Evolutionary conservation across 2,888 invertebrate genomes (phyloP).

Genomic region (Catocala sponsa): DNA sequence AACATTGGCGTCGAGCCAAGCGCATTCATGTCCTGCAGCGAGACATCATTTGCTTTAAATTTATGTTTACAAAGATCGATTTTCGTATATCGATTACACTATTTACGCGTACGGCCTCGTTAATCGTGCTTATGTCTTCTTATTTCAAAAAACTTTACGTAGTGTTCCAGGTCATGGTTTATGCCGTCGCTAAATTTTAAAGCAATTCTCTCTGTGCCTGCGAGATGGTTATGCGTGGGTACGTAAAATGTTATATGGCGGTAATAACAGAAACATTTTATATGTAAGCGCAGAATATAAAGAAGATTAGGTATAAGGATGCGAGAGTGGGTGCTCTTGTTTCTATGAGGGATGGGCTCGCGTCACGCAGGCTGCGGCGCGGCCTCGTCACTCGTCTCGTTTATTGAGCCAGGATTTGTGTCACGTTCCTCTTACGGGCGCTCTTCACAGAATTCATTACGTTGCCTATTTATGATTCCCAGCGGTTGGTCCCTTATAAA

Average conservation of each 20-base stretch:
- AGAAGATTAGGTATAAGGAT: conserved; percentile 49
- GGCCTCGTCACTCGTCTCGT: conserved; percentile 60
- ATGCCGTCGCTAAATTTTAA: conserved; percentile 35
- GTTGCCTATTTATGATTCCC: conserved; percentile 60
- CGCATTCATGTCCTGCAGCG: conserved; percentile 67
- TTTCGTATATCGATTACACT: conserved; percentile 48
- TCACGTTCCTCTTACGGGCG: conserved; percentile 67
- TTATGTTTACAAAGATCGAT: conserved; percentile 74
- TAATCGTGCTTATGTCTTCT: conserved; percentile 6
- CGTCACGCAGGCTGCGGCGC: conserved; percentile 55
- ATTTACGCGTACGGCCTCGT: conserved; percentile 10
- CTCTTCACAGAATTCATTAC: conserved; percentile 71
- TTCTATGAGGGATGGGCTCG: conserved; percentile 61
- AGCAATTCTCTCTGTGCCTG: conserved; percentile 20
- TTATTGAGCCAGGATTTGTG: conserved; percentile 73
- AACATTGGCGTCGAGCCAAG: conserved; percentile 76
- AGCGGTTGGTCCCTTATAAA: conserved; percentile 52
- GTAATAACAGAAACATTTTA: conserved; percentile 50
- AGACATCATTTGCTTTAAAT: conserved; percentile 62
- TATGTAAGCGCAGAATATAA: conserved; percentile 47
- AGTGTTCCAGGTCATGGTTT: conserved; percentile 34
- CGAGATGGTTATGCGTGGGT: conserved; percentile 31
- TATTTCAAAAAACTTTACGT: conserved; percentile 10
- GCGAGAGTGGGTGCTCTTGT: conserved; percentile 56
- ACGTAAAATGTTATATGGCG: conserved; percentile 49